These are phyloP conservation scores for Dicrostonyx torquatus DNA, from an alignment of 2,797 vertebrate species.

Conservation along the genomic window DNA sequence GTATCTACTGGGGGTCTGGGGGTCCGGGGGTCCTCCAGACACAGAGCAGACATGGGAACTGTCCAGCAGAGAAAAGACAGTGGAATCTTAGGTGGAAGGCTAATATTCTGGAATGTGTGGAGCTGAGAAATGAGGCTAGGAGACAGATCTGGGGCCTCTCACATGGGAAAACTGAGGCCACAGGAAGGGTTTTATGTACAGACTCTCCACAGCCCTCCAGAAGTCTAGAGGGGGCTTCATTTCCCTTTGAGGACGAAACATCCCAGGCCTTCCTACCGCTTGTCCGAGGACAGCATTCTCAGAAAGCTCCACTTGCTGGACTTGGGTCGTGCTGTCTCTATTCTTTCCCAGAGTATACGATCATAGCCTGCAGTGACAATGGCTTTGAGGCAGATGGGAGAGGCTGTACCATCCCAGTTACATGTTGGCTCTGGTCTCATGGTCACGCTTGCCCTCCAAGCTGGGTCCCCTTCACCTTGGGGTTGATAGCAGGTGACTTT, in stretches of 20 bases:
- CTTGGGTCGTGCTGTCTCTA: rapidly evolving
- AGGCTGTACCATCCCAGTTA: not conserved
- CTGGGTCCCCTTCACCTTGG: not conserved
- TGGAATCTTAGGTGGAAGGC: not conserved
- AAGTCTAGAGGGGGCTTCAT: not conserved
- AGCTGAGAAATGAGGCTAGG: not conserved
- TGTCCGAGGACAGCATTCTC: not conserved
- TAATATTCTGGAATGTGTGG: not conserved
- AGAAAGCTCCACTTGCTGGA: not conserved
- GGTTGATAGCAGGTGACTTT: not conserved
- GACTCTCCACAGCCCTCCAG: not conserved
- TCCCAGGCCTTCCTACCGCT: not conserved
- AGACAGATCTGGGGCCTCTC: not conserved
- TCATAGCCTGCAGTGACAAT: not conserved
- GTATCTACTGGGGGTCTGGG: not conserved
- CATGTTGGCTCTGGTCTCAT: rapidly evolving
- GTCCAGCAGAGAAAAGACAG: not conserved
- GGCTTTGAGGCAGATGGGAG: not conserved
- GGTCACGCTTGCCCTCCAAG: not conserved
- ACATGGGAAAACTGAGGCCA: not conserved
- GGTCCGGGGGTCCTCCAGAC: not conserved
- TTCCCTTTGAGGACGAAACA: not conserved
- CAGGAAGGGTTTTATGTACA: not conserved
- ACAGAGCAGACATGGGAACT: not conserved
- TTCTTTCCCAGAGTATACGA: not conserved